Evolutionary conservation across 2,113 vertebrate genomes (phyloP).

Genomic region (Pteruthius melanotis): DNA sequence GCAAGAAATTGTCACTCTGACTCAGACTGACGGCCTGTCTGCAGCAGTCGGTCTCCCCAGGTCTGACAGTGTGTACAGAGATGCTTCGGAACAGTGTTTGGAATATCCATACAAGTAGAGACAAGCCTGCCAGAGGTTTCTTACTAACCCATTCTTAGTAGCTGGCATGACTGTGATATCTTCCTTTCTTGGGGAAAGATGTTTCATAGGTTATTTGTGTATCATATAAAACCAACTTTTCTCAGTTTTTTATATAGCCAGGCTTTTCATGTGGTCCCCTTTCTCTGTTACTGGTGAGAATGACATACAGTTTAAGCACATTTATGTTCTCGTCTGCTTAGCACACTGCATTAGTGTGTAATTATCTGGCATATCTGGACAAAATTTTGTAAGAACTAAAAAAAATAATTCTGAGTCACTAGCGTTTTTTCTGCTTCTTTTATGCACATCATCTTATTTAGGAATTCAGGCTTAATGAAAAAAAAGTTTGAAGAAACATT

Average conservation of each 20-base stretch:
- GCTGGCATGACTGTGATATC: neutral
- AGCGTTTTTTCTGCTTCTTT: neutral
- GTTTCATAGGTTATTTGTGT: neutral
- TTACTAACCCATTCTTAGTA: neutral
- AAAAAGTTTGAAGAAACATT: neutral
- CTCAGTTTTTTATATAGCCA: neutral
- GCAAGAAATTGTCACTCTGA: neutral
- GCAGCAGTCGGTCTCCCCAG: neutral
- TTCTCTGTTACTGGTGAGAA: neutral
- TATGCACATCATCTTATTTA: neutral
- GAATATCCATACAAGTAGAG: neutral
- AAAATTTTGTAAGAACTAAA: neutral
- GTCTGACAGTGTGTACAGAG: neutral
- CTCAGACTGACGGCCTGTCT: neutral
- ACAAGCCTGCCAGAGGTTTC: neutral
- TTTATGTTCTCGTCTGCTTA: neutral
- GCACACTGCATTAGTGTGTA: neutral
- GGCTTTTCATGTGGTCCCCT: neutral
- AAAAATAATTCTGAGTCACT: neutral
- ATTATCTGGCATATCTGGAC: neutral
- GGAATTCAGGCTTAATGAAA: neutral
- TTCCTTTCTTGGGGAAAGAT: neutral
- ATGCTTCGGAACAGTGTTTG: neutral
- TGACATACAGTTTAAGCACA: neutral
- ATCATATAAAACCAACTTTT: neutral